phyloP scores from a whole-genome alignment of 92 coral and sea anemone species.

The Montipora capitata region DNA sequence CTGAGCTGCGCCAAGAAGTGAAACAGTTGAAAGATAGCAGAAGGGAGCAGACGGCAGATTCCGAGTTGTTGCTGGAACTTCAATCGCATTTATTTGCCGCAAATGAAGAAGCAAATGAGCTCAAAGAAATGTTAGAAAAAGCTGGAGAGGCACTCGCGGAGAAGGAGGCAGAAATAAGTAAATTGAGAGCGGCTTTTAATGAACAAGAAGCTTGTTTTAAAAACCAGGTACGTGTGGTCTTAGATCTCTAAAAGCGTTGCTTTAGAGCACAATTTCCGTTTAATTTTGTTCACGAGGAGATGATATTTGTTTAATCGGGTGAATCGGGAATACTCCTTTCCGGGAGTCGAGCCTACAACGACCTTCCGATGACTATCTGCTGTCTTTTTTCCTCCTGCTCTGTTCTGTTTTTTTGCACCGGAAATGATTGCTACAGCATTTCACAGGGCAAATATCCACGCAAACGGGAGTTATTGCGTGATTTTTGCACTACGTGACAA shows the following conservation, averaged over 20 bases:
- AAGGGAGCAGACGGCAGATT: constrained; percentile 23
- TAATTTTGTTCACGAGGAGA: too few species aligned
- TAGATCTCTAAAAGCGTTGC: not conserved
- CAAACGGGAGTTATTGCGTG: too few species aligned
- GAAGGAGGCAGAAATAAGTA: constrained; percentile 69
- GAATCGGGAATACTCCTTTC: too few species aligned
- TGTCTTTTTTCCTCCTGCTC: too few species aligned
- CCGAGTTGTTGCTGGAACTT: constrained; percentile 54
- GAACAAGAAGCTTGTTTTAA: constrained; percentile 70
- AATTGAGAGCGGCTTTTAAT: constrained; percentile 69
- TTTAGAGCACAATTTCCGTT: too few species aligned
- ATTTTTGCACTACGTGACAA: too few species aligned
- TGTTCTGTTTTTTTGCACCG: too few species aligned
- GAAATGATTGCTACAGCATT: too few species aligned
- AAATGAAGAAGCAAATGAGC: constrained; percentile 60
- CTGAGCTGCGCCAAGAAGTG: constrained; percentile 67
- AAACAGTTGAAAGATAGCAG: constrained; percentile 60
- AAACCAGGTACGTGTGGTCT: constrained; percentile 65
- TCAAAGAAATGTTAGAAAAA: constrained; percentile 76
- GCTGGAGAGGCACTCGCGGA: constrained; percentile 81
- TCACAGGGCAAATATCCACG: too few species aligned
- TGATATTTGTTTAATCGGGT: too few species aligned
- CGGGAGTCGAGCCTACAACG: too few species aligned
- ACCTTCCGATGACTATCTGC: too few species aligned
- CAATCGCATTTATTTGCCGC: constrained; percentile 66